phyloP scores from a whole-genome alignment of 2,797 vertebrate species.

The Uromys caudimaculatus region DNA sequence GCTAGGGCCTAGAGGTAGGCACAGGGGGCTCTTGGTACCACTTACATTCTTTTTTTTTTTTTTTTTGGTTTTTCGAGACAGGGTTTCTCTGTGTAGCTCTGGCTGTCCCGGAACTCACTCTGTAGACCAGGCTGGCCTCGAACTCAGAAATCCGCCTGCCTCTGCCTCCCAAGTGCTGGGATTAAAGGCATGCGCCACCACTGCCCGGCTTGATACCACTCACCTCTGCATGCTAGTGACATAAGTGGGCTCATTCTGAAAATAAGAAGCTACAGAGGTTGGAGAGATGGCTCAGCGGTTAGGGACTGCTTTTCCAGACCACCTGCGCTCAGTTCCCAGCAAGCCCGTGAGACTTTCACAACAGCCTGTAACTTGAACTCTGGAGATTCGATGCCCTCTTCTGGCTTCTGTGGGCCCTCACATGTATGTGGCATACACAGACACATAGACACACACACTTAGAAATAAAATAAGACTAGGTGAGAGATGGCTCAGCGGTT shows the following conservation, averaged over 20 bases:
- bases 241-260: background rate
- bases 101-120: no score
- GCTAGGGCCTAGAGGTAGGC: background rate
- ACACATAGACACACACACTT: background rate
- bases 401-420: background rate
- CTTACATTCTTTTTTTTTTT: no score
- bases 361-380: background rate
- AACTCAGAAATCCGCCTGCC: no score
- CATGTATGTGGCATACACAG: background rate
- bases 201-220: rapidly evolving
- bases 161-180: no score
- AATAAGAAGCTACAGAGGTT: background rate
- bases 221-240: background rate
- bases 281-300: background rate
- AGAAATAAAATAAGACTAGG: background rate
- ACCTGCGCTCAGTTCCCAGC: background rate
- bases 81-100: no score
- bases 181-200: no score
- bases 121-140: no score
- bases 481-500: background rate
- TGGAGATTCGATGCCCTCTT: background rate
- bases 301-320: background rate
- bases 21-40: rapidly evolving
- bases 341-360: background rate
- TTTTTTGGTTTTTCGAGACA: no score